These are phyloP conservation scores for Eupleurogrammus muticus DNA, from an alignment of 2,797 vertebrate species.

Conservation along the genomic window DNA sequence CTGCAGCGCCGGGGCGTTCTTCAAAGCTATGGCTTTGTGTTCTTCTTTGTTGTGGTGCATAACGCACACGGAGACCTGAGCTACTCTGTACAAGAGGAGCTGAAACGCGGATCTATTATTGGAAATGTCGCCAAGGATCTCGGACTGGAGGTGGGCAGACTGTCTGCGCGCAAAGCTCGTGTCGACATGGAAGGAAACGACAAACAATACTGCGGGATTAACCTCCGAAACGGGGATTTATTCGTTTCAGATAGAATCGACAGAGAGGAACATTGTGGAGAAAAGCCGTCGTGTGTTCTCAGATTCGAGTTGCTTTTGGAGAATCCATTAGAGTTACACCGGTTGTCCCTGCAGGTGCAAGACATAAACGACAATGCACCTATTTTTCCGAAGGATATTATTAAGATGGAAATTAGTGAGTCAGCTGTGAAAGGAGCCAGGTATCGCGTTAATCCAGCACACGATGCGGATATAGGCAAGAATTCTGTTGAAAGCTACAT, in stretches of 20 bases:
- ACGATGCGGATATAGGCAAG: constrained; percentile 64
- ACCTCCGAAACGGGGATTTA: constrained; percentile 65
- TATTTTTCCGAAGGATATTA: constrained; percentile 69
- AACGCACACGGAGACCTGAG: constrained; percentile 64
- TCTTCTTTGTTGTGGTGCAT: constrained; percentile 45
- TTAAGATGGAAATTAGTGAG: constrained; percentile 75
- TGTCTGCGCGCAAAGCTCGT: constrained; percentile 67
- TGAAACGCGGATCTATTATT: constrained; percentile 74
- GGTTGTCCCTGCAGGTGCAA: constrained; percentile 75
- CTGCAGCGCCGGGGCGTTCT: accelerated
- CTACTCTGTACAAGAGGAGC: constrained; percentile 75
- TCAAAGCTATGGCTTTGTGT: constrained; percentile 19
- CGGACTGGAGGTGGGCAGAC: constrained; percentile 47
- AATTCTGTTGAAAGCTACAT: constrained; percentile 72
- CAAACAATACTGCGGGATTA: constrained; percentile 55
- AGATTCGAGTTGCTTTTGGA: constrained; percentile 82
- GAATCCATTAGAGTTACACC: constrained; percentile 77
- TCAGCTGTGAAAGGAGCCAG: constrained; percentile 52
- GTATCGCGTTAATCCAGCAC: constrained; percentile 66
- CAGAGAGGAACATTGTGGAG: constrained; percentile 74
- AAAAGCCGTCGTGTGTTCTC: constrained; percentile 71
- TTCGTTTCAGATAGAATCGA: constrained; percentile 71
- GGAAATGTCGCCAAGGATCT: constrained; percentile 77
- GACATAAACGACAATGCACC: constrained; percentile 87
- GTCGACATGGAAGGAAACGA: constrained; percentile 63